A percentile compares a stretch with the other conserved stretches of the same genome.
phyloP scores from a whole-genome alignment of 2,797 vertebrate genomes.

The Manis javanica region DNA sequence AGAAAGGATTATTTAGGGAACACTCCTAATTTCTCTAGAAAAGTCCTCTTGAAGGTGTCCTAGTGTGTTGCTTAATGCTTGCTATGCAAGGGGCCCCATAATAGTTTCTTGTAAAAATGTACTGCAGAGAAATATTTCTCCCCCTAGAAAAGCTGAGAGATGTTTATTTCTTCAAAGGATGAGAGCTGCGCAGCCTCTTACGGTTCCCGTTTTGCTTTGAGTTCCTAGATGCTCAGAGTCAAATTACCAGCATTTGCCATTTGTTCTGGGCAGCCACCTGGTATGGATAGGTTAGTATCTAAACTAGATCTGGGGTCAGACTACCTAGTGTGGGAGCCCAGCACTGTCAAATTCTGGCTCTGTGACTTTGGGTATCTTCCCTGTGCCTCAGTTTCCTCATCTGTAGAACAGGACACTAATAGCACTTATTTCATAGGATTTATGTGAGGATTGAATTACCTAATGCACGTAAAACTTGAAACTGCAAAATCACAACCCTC shows the following conservation, averaged over 20 bases:
- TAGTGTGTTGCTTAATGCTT: not conserved
- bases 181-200: not conserved
- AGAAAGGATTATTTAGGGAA: not conserved
- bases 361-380: not conserved
- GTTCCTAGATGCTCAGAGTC: not conserved
- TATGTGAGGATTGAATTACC: not conserved
- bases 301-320: not conserved
- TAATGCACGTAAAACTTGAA: not conserved
- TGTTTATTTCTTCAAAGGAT: not conserved
- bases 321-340: not conserved
- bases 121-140: not conserved
- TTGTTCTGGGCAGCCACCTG: not conserved
- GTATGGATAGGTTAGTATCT: not conserved
- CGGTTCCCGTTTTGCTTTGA: not conserved
- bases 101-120: constrained; percentile 18
- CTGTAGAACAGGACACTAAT: not conserved
- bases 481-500: not conserved
- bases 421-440: not conserved
- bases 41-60: not conserved
- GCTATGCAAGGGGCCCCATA: too few species aligned
- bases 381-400: not conserved
- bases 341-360: not conserved
- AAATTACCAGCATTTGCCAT: not conserved
- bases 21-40: not conserved
- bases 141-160: not conserved